Percentiles rank a stretch among this genome's conserved stretches.
Conservation (phyloP, 2,113 vertebrate genomes). For the Phyllostomus discolor region DNA sequence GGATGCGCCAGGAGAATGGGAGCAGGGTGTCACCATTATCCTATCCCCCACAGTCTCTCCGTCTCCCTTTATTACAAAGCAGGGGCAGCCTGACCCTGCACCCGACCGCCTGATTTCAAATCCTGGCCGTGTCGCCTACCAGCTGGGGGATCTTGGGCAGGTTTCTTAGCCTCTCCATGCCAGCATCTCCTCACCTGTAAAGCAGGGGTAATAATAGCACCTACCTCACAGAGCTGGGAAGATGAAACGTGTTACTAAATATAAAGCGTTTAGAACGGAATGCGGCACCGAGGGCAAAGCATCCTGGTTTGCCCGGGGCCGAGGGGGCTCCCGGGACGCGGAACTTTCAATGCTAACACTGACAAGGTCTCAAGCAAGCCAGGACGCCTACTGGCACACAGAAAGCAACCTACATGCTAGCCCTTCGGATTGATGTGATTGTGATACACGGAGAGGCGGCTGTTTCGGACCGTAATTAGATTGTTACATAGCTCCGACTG, state of each 20-base stretch:
- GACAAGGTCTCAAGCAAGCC: neutral
- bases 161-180: neutral
- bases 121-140: neutral
- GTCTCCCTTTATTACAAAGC: neutral
- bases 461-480: neutral
- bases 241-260: neutral
- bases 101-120: neutral
- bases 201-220: neutral
- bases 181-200: neutral
- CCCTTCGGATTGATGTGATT: neutral
- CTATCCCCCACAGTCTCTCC: neutral
- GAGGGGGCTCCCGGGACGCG: neutral
- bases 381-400: neutral
- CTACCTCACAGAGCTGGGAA: neutral
- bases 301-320: neutral
- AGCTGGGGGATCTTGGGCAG: neutral
- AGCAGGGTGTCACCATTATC: neutral
- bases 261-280: neutral
- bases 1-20: neutral
- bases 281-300: neutral
- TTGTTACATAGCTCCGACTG: neutral
- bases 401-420: neutral
- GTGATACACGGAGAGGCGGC: neutral
- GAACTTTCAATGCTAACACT: neutral
- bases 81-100: neutral